Evolutionary conservation across 2,113 vertebrate species (phyloP).

Genomic region (Emydura subglobosa): DNA sequence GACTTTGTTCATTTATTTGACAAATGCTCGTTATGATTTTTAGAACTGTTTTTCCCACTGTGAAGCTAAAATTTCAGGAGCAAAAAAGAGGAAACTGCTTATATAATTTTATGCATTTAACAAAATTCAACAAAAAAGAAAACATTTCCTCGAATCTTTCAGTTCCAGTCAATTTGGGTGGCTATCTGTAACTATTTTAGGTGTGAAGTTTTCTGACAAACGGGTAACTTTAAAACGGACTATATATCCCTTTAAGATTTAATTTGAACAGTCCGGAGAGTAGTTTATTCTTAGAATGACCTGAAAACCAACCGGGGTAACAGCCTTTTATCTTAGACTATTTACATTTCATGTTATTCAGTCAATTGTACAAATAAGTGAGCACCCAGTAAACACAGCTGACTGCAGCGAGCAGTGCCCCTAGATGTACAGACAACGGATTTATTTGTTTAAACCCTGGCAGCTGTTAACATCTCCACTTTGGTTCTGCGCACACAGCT

Average conservation of each 20-base stretch:
- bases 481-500: not conserved
- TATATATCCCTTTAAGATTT: not conserved
- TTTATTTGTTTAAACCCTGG: accelerated
- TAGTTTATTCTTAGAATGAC: not conserved
- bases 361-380: not conserved
- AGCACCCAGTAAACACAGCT: accelerated
- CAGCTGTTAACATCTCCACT: not conserved
- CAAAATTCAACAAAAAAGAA: not conserved
- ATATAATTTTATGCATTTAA: not conserved
- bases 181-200: not conserved
- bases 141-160: not conserved
- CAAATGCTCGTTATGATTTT: not conserved
- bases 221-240: not conserved
- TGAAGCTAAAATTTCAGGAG: not conserved
- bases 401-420: accelerated
- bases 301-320: not conserved
- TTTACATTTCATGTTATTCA: not conserved
- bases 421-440: not conserved
- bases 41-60: too few relatives aligned
- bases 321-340: accelerated
- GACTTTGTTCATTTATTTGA: not conserved
- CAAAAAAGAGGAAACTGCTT: not conserved
- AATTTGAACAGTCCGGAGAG: not conserved
- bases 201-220: not conserved
- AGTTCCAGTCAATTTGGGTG: not conserved